phyloP scores from a whole-genome alignment of 2,888 invertebrate genomes.

The Mellilla xanthometata region DNA sequence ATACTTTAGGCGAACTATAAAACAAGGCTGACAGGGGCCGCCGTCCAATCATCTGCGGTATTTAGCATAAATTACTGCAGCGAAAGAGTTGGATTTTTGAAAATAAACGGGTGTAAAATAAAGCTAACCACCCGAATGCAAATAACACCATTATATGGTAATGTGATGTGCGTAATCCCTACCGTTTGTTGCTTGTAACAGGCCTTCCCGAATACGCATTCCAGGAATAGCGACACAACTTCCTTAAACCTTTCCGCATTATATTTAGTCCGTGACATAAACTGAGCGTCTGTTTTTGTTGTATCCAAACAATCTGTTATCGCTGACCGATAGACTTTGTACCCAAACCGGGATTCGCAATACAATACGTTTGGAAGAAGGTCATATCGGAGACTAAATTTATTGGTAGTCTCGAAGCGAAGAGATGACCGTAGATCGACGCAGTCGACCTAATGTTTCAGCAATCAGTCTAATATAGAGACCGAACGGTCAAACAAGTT shows the following conservation, averaged over 20 bases:
- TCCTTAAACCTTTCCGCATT: slow-evolving; percentile 38
- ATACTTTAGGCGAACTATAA: slow-evolving; percentile 42
- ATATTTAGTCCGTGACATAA: slow-evolving; percentile 23
- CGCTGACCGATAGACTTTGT: slow-evolving; percentile 20
- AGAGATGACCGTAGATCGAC: slow-evolving; percentile 51
- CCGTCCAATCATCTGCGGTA: slow-evolving; percentile 66
- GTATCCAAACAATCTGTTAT: slow-evolving; percentile 6
- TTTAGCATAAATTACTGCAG: slow-evolving; percentile 77
- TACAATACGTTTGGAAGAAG: slow-evolving; percentile 30
- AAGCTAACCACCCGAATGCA: slow-evolving; percentile 64
- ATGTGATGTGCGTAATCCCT: slow-evolving; percentile 71
- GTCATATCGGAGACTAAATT: slow-evolving; percentile 43
- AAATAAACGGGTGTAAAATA: slow-evolving; percentile 72
- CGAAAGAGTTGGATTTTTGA: slow-evolving; percentile 65
- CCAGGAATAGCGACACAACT: slow-evolving; percentile 50
- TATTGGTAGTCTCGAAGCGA: slow-evolving; percentile 55
- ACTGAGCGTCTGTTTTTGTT: slow-evolving; percentile 13
- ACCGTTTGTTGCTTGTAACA: slow-evolving; percentile 56
- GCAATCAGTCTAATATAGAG: slow-evolving; percentile 62
- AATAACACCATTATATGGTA: slow-evolving; percentile 79
- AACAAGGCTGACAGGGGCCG: slow-evolving; percentile 53
- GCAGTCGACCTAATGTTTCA: slow-evolving; percentile 56
- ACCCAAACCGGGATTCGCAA: slow-evolving; percentile 19
- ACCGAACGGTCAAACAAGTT: slow-evolving; percentile 46
- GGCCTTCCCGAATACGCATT: slow-evolving; percentile 56